Conservation (phyloP, 2,113 vertebrate species). For the Cairina moschata region DNA sequence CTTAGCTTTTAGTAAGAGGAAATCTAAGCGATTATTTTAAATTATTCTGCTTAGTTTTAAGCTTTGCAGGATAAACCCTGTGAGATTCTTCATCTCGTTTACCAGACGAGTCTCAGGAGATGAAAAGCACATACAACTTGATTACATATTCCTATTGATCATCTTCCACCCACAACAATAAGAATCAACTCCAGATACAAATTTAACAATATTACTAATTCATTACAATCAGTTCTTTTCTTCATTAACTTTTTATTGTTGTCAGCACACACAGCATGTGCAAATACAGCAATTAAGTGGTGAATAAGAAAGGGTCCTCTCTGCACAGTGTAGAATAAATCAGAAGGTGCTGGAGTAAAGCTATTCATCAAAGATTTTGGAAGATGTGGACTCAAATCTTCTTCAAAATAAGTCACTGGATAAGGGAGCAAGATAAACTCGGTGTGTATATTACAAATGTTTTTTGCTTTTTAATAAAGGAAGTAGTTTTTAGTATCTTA, state of each 20-base stretch:
- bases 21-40: conserved; percentile 40
- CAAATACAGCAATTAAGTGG: conserved; percentile 71
- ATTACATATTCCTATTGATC: conserved; percentile 69
- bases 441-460: neutral
- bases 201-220: conserved; percentile 76
- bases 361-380: neutral
- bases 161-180: conserved; percentile 60
- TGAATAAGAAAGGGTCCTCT: conserved; percentile 56
- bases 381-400: conserved; percentile 7
- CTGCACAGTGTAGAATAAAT: conserved; percentile 26
- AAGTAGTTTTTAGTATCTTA: neutral
- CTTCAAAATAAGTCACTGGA: conserved; percentile 24
- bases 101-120: conserved; percentile 46
- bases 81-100: conserved; percentile 65
- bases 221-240: conserved; percentile 71
- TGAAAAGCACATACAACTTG: conserved; percentile 56
- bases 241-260: conserved; percentile 78
- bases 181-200: conserved; percentile 70
- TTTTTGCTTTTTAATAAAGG: neutral
- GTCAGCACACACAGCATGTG: conserved; percentile 58
- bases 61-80: conserved; percentile 57
- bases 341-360: conserved; percentile 28
- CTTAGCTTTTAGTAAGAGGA: conserved; percentile 20
- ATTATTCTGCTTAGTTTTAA: conserved; percentile 56
- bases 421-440: neutral